Evolutionary conservation across 2,888 invertebrate species (phyloP).

Genomic region (Thereva nobilitata): DNA sequence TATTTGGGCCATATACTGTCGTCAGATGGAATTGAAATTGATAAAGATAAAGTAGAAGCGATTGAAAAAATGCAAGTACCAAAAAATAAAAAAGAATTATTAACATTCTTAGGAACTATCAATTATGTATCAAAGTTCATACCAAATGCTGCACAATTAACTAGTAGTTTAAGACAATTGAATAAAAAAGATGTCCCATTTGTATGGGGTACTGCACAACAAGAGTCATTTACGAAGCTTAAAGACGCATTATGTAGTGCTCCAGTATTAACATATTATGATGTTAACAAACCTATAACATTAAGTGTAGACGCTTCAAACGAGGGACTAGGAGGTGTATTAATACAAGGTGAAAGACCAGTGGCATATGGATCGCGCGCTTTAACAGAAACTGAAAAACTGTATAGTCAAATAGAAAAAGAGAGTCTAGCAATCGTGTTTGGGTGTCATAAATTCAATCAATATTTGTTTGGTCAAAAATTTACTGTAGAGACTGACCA

Average conservation of each 20-base stretch:
- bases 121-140: conserved; percentile 44
- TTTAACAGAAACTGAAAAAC: conserved; percentile 47
- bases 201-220: conserved; percentile 38
- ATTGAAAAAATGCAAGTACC: conserved; percentile 38
- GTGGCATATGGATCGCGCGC: conserved; percentile 51
- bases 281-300: conserved; percentile 44
- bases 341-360: conserved; percentile 50
- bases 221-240: conserved; percentile 39
- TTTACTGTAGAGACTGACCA: conserved; percentile 48
- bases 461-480: conserved; percentile 47
- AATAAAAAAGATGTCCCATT: conserved; percentile 38
- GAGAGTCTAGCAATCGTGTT: conserved; percentile 51
- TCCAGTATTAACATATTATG: conserved; percentile 39
- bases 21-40: conserved; percentile 40
- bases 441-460: conserved; percentile 50
- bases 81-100: conserved; percentile 33
- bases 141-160: conserved; percentile 41
- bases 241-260: conserved; percentile 23
- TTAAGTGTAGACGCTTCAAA: conserved; percentile 48
- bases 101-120: conserved; percentile 40
- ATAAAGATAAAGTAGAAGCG: conserved; percentile 41
- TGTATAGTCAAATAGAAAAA: conserved; percentile 54
- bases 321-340: conserved; percentile 47
- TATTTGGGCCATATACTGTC: conserved; percentile 47
- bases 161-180: conserved; percentile 36